These are phyloP conservation scores for Plusia festucae DNA, from an alignment of 2,888 invertebrate species.

Conservation along the genomic window DNA sequence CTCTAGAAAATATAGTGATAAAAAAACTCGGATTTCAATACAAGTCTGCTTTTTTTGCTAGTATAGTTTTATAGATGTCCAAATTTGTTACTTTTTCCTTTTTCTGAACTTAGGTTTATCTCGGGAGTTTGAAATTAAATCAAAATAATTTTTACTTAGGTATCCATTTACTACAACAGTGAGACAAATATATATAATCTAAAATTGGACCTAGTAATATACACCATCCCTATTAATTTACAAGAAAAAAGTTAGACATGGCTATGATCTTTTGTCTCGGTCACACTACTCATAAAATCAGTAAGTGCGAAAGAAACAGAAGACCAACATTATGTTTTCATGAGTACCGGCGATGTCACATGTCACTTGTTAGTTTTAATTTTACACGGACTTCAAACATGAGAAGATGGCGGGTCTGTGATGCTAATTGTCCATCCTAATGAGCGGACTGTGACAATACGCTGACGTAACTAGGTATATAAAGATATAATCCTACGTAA, in stretches of 20 bases:
- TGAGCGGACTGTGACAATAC: slow-evolving; percentile 29
- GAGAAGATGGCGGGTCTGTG: slow-evolving; percentile 19
- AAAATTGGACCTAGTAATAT: no score
- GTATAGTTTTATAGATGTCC: no score
- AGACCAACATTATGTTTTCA: not conserved
- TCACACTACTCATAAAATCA: not conserved
- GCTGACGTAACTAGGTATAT: not conserved
- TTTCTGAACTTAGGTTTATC: no score
- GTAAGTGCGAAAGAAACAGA: slow-evolving; percentile 2
- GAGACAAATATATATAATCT: no score
- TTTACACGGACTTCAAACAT: slow-evolving; percentile 1
- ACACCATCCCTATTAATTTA: not conserved
- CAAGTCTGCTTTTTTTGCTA: no score
- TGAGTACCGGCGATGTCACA: not conserved
- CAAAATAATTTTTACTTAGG: no score
- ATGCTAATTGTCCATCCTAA: slow-evolving; percentile 47
- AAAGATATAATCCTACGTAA: not conserved
- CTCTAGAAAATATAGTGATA: no score
- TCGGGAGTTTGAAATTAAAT: no score
- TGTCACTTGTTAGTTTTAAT: slow-evolving; percentile 5
- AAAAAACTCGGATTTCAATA: no score
- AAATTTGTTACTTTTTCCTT: no score
- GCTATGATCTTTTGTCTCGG: not conserved
- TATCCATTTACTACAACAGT: no score
- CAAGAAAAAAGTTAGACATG: not conserved